phyloP scores from a whole-genome alignment of 2,888 invertebrate species.

The Hyalella azteca region DNA sequence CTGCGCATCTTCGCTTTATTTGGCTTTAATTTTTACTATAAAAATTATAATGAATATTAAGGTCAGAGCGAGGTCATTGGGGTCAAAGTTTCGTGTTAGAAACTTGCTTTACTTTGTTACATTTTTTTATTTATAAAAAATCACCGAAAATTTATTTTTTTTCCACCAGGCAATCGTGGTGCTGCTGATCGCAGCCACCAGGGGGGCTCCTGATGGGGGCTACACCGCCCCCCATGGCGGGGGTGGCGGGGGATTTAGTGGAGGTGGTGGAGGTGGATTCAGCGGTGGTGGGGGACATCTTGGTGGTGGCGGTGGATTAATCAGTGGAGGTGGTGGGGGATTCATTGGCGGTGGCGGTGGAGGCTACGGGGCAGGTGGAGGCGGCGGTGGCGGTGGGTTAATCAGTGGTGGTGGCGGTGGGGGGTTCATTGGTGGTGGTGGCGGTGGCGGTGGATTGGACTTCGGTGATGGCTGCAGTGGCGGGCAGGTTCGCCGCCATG shows the following conservation, averaged over 20 bases:
- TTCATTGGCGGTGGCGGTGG: background rate
- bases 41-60: too few relatives aligned
- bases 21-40: too few relatives aligned
- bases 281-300: background rate
- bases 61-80: too few relatives aligned
- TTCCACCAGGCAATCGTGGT: too few relatives aligned
- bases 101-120: too few relatives aligned
- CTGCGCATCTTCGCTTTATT: too few relatives aligned
- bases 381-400: background rate
- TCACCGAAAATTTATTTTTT: too few relatives aligned
- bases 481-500: background rate
- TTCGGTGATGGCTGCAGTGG: conserved; percentile 26
- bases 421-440: background rate
- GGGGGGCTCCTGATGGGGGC: background rate
- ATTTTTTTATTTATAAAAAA: too few relatives aligned
- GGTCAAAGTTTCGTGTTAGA: too few relatives aligned
- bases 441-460: background rate
- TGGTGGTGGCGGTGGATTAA: background rate
- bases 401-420: background rate
- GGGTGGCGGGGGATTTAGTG: background rate
- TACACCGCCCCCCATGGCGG: background rate
- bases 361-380: background rate
- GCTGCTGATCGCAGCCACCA: background rate
- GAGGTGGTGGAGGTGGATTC: background rate
- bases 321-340: background rate